Conservation (phyloP, 2,888 invertebrate species). For the Mesopsocus fuscifrons region DNA sequence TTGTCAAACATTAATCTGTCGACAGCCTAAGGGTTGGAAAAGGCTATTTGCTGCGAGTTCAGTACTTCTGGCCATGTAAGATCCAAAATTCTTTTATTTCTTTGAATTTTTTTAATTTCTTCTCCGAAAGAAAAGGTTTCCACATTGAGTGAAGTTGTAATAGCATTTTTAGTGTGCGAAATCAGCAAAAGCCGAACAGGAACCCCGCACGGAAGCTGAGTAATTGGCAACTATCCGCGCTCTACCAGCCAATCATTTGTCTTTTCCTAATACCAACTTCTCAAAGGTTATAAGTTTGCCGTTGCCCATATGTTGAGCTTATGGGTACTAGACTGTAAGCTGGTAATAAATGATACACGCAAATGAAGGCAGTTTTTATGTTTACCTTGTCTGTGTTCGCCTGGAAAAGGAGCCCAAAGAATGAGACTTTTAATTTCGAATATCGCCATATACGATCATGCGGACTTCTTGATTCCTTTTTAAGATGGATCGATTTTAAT, state of each 20-base stretch:
- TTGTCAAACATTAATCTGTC: no score
- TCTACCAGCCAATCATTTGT: constrained; percentile 8
- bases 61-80: no score
- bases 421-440: neutral
- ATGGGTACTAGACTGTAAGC: neutral
- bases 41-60: no score
- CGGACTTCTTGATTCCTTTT: neutral
- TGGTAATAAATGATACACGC: neutral
- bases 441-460: neutral
- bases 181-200: no score
- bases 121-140: no score
- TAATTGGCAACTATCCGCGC: neutral
- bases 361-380: neutral
- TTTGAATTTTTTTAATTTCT: no score
- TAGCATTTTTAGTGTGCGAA: no score
- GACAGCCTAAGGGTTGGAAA: no score
- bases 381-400: neutral
- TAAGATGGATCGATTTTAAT: neutral
- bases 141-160: no score
- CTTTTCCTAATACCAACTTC: constrained; percentile 9
- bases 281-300: constrained; percentile 2
- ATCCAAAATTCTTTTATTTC: no score
- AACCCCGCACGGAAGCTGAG: no score
- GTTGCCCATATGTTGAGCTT: constrained; percentile 4
- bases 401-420: neutral